A percentile compares a stretch with the other conserved stretches of the same genome.
Evolutionary conservation across 2,888 invertebrate genomes (phyloP).

Genomic region (Thecophora atra): DNA sequence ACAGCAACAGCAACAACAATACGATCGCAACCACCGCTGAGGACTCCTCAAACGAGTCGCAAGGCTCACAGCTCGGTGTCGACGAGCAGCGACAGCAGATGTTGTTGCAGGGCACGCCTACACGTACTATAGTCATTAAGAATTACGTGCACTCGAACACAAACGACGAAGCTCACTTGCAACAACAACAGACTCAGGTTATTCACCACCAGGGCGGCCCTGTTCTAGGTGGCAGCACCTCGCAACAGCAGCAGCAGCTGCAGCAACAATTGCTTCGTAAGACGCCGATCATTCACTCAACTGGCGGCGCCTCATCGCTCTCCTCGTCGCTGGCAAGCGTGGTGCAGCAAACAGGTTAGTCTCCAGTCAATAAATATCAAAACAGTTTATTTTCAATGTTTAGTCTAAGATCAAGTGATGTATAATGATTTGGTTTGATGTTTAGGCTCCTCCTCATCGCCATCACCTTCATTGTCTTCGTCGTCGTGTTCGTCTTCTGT

Average conservation of each 20-base stretch:
- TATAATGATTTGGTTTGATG: not conserved
- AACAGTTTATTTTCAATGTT: not conserved
- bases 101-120: constrained; percentile 51
- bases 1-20: constrained; percentile 29
- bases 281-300: constrained; percentile 61
- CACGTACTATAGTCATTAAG: constrained; percentile 62
- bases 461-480: constrained; percentile 58
- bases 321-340: constrained; percentile 57
- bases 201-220: constrained; percentile 47
- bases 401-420: no score
- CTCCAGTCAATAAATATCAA: not conserved
- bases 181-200: constrained; percentile 49
- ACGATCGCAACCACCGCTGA: constrained; percentile 59
- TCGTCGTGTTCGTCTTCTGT: constrained; percentile 61
- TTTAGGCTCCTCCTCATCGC: constrained; percentile 57
- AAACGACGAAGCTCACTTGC: constrained; percentile 52
- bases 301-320: constrained; percentile 52
- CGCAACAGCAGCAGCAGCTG: constrained; percentile 46
- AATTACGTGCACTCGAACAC: constrained; percentile 55
- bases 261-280: constrained; percentile 59
- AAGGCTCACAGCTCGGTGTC: constrained; percentile 51
- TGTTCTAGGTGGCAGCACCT: constrained; percentile 31
- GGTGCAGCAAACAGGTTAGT: constrained; percentile 57
- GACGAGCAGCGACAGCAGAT: constrained; percentile 46
- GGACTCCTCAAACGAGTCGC: constrained; percentile 62